A percentile compares a stretch with the other conserved stretches of the same genome.
Evolutionary conservation across 2,797 vertebrate species (phyloP).

Genomic region (Anomalospiza imberbis): DNA sequence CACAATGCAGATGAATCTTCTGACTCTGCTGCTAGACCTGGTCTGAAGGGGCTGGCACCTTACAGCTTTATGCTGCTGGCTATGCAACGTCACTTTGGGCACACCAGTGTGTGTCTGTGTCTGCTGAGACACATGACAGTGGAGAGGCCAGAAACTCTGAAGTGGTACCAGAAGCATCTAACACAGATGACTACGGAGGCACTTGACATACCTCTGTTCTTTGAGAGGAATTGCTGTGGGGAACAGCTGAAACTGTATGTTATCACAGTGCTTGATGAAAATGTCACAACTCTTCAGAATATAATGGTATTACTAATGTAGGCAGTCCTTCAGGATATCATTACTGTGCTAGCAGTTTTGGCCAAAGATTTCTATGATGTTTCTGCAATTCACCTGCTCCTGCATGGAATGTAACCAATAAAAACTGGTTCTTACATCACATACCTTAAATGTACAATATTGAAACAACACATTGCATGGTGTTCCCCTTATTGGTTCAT

Average conservation of each 20-base stretch:
- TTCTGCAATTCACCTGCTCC: background rate
- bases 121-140: background rate
- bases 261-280: background rate
- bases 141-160: background rate
- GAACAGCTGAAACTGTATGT: background rate
- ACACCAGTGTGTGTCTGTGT: too few relatives aligned
- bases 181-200: background rate
- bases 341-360: background rate
- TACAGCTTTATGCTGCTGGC: background rate
- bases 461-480: background rate
- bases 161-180: background rate
- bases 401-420: background rate
- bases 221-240: background rate
- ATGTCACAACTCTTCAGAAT: background rate
- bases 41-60: background rate
- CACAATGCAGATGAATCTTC: background rate
- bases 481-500: background rate
- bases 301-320: background rate
- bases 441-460: background rate
- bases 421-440: background rate
- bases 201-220: background rate
- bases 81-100: background rate
- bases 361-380: background rate
- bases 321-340: background rate
- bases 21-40: background rate